Base-by-base conservation (phyloP, 2,888 invertebrate species). In the Opisthograptis luteolata region DNA sequence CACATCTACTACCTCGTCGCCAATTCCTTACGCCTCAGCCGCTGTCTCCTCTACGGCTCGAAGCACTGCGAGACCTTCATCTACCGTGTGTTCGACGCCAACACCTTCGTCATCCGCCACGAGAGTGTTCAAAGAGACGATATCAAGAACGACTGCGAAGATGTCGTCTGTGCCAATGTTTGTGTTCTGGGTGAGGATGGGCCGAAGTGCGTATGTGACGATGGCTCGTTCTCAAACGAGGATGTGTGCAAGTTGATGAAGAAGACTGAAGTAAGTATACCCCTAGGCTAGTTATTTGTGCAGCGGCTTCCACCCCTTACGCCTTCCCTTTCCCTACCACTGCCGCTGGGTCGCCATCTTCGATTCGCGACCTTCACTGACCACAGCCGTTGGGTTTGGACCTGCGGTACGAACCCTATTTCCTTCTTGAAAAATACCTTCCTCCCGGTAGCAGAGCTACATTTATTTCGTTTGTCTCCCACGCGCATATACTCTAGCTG, bases 1-100 rank as follows among this genome's bases (percentile, higher is more conserved):
- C 89, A 94, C 57, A 83, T 97, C 0, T 97, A 95, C 79, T 96
- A 95, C 91, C 78, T 94, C 0, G 91, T 88, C 2, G 84, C 87
- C 0, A 91, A 91, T 35, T 79, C 91, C 0, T 92, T 91, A 31
- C 88, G 91, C 13, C 82, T 95, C 19, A 86, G 86, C 10, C 93
- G 92, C 45, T 95, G 94, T 66, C 81, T 82, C n/a, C 78, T 94
- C 22, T 93, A 87, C 58, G 93, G 92, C 0, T 55, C 76, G 3
- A 82, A 78, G 19, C 66, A 62, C 1, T 95, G 94, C 66, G 75
- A 80, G 55, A 71, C 74, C 0, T 83, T 73, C 60, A 68, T 79
- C 8, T 92, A 93, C 2, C 79, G 92, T 4, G 54, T 78, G 0
- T 75, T 74, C 36, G 77, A 78, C 30, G 80, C 81, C 0, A 73